A percentile compares a stretch with the other conserved stretches of the same genome.
Conservation (phyloP, 2,888 invertebrate species). For the Ennomos quercinarius region DNA sequence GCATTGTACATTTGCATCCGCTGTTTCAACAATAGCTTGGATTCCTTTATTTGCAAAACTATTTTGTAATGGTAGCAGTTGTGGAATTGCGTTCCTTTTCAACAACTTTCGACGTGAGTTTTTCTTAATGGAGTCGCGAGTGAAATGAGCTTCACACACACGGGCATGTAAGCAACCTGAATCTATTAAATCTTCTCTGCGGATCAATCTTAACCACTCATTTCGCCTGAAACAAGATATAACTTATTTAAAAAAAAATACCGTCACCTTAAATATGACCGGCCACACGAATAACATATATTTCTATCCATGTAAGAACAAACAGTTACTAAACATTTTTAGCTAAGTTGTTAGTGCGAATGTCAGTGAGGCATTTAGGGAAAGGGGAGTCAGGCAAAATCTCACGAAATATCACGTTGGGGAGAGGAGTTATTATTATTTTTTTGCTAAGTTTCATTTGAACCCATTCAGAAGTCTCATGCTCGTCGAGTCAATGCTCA, state of each 20-base stretch:
- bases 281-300: neutral
- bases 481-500: no score
- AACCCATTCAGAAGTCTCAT: no score
- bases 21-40: no score
- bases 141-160: conserved; percentile 24
- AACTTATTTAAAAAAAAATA: neutral
- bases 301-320: no score
- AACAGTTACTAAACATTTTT: no score
- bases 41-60: conserved; percentile 19
- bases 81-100: conserved; percentile 31
- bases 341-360: no score
- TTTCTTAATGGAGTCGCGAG: conserved; percentile 20
- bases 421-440: no score
- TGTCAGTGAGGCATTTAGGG: no score
- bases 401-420: no score
- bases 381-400: no score
- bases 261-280: neutral
- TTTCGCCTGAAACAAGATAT: conserved; percentile 13
- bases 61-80: conserved; percentile 25
- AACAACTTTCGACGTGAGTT: conserved; percentile 30
- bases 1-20: conserved; percentile 30
- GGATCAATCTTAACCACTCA: conserved; percentile 14
- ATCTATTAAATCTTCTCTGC: conserved; percentile 21
- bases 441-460: no score
- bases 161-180: conserved; percentile 43